Percentiles rank a stretch among this genome's conserved stretches.
phyloP scores from a whole-genome alignment of 2,113 vertebrate genomes.

The Bos indicus region DNA sequence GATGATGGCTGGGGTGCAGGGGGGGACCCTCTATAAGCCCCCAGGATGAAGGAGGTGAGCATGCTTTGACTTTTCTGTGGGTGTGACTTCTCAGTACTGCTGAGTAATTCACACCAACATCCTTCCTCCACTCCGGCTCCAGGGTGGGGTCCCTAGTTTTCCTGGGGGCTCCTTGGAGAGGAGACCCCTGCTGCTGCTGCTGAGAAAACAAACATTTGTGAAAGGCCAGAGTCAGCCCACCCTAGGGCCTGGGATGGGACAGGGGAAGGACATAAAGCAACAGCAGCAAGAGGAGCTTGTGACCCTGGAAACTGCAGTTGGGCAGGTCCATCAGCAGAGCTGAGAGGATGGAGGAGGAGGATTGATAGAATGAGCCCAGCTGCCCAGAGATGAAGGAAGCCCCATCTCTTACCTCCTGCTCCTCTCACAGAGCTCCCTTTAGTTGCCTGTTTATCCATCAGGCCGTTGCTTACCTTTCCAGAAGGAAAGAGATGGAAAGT shows the following conservation, averaged over 20 bases:
- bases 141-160: background rate
- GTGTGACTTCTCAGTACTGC: background rate
- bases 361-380: accelerated
- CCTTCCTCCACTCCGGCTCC: accelerated
- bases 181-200: background rate
- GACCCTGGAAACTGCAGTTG: background rate
- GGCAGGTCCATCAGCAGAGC: background rate
- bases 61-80: background rate
- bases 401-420: background rate
- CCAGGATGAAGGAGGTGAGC: background rate
- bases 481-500: background rate
- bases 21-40: background rate
- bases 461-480: background rate
- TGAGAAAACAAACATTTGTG: background rate
- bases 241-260: background rate
- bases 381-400: background rate
- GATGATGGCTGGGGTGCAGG: accelerated
- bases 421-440: background rate
- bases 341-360: background rate
- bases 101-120: background rate
- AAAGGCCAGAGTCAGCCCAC: background rate
- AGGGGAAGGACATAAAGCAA: background rate
- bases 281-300: background rate
- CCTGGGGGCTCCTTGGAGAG: background rate
- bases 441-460: background rate